phyloP scores from a whole-genome alignment of 2,113 vertebrate species.

The Ia io region DNA sequence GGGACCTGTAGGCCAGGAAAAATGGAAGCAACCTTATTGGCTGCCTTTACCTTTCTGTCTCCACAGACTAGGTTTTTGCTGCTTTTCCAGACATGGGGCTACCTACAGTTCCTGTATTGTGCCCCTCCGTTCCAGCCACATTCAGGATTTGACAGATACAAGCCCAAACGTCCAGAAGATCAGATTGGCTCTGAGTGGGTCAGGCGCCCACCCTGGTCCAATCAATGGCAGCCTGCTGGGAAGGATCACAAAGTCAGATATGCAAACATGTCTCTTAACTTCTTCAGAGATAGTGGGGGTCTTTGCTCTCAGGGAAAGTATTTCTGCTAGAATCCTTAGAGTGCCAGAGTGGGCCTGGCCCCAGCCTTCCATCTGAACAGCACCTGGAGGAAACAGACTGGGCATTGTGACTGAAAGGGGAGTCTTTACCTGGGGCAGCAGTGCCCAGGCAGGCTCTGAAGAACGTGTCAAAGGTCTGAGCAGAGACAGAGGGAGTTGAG shows the following conservation, averaged over 20 bases:
- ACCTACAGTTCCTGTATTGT: neutral
- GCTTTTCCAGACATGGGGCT: neutral
- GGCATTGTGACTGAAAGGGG: neutral
- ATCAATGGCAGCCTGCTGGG: neutral
- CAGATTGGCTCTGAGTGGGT: constrained; percentile 45
- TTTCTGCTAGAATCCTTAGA: neutral
- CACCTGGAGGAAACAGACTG: neutral
- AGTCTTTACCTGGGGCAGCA: neutral
- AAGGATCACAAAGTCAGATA: constrained; percentile 16
- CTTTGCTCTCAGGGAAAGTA: neutral
- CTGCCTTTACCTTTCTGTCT: neutral
- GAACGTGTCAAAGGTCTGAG: neutral
- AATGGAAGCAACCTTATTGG: neutral
- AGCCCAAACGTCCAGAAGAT: neutral
- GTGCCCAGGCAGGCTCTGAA: neutral
- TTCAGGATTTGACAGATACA: neutral
- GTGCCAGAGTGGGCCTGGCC: neutral
- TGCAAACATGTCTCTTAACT: neutral
- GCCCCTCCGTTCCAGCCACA: neutral
- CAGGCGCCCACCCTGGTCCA: neutral
- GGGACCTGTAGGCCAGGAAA: neutral
- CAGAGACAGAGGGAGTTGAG: neutral
- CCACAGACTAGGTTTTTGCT: neutral
- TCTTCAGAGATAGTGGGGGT: neutral
- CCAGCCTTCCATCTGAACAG: neutral